Evolutionary conservation across 2,113 vertebrate genomes (phyloP).

Genomic region (Myotis brandtii): DNA sequence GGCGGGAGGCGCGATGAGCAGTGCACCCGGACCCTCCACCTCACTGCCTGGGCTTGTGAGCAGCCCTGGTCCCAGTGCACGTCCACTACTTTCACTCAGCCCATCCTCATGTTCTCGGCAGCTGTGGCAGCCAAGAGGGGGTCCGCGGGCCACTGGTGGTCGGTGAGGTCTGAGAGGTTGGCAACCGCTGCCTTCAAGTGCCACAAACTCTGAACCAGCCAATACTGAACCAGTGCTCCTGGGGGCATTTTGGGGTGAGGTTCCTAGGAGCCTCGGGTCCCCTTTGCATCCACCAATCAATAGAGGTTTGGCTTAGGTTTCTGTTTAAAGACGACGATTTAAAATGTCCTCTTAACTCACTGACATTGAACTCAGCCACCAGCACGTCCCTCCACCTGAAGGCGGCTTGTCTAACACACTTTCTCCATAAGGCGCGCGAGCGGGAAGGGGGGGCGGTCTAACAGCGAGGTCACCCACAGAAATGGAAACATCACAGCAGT

Average conservation of each 20-base stretch:
- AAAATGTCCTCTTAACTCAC: rapidly evolving
- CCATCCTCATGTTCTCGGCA: not conserved
- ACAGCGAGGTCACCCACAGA: not conserved
- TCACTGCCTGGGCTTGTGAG: too few relatives aligned
- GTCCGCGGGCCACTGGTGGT: too few relatives aligned
- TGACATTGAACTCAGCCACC: not conserved
- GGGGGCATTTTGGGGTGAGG: rapidly evolving
- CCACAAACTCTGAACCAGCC: rapidly evolving
- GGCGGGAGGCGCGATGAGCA: not conserved
- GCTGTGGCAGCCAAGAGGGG: not conserved
- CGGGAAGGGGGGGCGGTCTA: not conserved
- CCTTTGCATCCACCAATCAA: not conserved
- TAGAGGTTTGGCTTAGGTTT: not conserved
- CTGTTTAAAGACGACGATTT: not conserved
- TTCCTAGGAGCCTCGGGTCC: not conserved
- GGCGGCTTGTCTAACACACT: rapidly evolving
- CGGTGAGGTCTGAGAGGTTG: too few relatives aligned
- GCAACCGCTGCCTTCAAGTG: too few relatives aligned
- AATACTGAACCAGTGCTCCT: rapidly evolving
- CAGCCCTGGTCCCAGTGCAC: rapidly evolving
- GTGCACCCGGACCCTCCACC: not conserved
- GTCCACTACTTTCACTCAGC: not conserved
- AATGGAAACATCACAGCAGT: too few relatives aligned
- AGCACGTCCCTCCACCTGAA: not conserved
- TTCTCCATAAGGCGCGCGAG: rapidly evolving